Percentiles rank a stretch among this genome's conserved stretches.
phyloP scores from a whole-genome alignment of 2,113 vertebrate species.

The Eudyptes chrysolophus region DNA sequence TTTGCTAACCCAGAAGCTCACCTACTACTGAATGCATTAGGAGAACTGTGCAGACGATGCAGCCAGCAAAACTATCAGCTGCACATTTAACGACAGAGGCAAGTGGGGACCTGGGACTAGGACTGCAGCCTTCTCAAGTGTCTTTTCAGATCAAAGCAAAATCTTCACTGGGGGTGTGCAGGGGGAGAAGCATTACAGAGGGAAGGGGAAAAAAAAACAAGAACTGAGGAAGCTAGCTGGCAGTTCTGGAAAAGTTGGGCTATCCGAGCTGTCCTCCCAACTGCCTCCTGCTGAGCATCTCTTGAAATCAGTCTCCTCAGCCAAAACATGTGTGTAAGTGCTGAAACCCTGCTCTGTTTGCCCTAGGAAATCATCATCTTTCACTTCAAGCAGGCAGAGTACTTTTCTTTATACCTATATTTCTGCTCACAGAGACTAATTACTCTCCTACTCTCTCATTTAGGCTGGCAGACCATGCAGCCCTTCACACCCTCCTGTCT shows the following conservation, averaged over 20 bases:
- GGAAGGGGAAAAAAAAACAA: background rate
- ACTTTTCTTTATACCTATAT: background rate
- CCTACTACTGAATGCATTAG: background rate
- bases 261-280: background rate
- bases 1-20: background rate
- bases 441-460: background rate
- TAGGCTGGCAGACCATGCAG: background rate
- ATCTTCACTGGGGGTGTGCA: background rate
- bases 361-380: background rate
- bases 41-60: background rate
- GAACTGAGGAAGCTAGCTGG: background rate
- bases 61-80: background rate
- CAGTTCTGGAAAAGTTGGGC: background rate
- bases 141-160: background rate
- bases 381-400: background rate
- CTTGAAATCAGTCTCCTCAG: background rate
- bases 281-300: background rate
- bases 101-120: background rate
- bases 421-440: conserved; percentile 30
- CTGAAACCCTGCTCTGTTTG: background rate
- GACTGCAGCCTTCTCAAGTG: background rate
- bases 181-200: background rate
- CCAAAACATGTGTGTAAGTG: background rate
- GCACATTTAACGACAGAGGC: background rate
- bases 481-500: conserved; percentile 12